Percentiles rank a stretch among this genome's conserved stretches.
phyloP scores from a whole-genome alignment of 2,888 invertebrate genomes.

The Stramonita haemastoma region DNA sequence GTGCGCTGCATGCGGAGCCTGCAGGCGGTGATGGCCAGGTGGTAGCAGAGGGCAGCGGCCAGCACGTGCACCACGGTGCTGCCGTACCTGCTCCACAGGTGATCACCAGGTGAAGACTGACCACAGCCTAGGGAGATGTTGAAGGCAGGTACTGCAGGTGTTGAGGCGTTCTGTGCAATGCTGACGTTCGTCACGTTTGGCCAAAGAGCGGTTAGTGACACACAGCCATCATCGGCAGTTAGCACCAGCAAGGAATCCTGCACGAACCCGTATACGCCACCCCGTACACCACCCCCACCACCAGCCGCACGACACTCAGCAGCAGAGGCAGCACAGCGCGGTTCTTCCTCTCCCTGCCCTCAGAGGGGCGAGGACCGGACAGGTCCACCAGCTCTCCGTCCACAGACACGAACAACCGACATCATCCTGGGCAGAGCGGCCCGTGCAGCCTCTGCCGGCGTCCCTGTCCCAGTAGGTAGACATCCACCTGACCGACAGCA shows the following conservation, averaged over 20 bases:
- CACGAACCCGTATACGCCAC: slow-evolving; percentile 1
- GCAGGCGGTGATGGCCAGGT: slow-evolving; percentile 45
- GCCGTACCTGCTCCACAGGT: slow-evolving; percentile 18
- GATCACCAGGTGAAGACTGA: not conserved
- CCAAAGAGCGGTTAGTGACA: too few relatives aligned
- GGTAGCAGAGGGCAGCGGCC: slow-evolving; percentile 38
- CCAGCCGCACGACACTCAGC: slow-evolving; percentile 24
- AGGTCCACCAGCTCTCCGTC: not conserved
- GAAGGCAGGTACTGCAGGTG: not conserved
- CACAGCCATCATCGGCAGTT: not conserved
- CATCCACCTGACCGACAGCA: slow-evolving; percentile 15
- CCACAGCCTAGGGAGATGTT: not conserved
- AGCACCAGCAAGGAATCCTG: slow-evolving; percentile 16
- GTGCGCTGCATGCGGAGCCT: slow-evolving; percentile 43
- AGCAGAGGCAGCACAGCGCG: slow-evolving; percentile 13
- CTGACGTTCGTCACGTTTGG: not conserved
- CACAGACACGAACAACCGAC: slow-evolving; percentile 9
- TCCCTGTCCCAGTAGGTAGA: not conserved
- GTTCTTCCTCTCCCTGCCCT: not conserved
- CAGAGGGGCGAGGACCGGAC: not conserved
- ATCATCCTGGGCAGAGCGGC: not conserved
- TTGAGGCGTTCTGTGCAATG: not conserved
- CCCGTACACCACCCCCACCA: slow-evolving; percentile 23
- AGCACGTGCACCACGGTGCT: slow-evolving; percentile 25
- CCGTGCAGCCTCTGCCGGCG: not conserved